Evolutionary conservation across 2,113 vertebrate genomes (phyloP), one percentile per base, ranked within the genome.

Genomic region (Syrrhaptes paradoxus): DNA sequence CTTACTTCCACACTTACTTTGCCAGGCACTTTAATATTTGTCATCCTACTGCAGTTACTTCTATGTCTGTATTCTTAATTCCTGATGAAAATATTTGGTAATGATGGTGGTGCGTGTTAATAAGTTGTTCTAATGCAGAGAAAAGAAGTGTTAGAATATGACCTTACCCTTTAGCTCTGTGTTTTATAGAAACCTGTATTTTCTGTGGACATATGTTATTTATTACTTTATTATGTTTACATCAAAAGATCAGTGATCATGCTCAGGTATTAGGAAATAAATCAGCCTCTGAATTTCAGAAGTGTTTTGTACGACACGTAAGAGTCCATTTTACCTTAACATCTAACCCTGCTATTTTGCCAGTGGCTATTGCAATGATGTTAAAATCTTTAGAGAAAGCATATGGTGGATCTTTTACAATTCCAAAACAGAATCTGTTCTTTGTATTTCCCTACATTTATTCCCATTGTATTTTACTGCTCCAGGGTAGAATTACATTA

Each of bases 151-250:
- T 9, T 7, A 51, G 46, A 73, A 36, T 71, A 70, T 74, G 31
- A 82, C 46, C 49, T 62, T 63, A 32, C 6, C 17, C 8, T 57
- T 74, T 85, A 61, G 10, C 16, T n/a, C 18, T 57, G 12, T 74
- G n/a, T 68, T 94, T 94, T 72, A 34, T 29, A 63, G 70, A 88
- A 72, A 67, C 36, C 12, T 36, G 3, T 51, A 24, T 90, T 93
- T 97, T 95, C 54, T 92, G 61, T 84, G 66, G 26, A 59, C 32
- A 25, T 13, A 46, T 38, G 7, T 65, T 96, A 86, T 94, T 96
- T 95, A 72, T 73, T 92, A 79, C 57, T n/a, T 68, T 85, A 73
- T 94, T 95, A 90, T 34, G 38, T 90, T 96, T 87, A 73, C 58
- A 83, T 75, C 26, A 93, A 70, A 93, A 90, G 48, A 85, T 85